Base-by-base conservation (phyloP, 2,888 invertebrate species). In the Ptilodon capucinus region DNA sequence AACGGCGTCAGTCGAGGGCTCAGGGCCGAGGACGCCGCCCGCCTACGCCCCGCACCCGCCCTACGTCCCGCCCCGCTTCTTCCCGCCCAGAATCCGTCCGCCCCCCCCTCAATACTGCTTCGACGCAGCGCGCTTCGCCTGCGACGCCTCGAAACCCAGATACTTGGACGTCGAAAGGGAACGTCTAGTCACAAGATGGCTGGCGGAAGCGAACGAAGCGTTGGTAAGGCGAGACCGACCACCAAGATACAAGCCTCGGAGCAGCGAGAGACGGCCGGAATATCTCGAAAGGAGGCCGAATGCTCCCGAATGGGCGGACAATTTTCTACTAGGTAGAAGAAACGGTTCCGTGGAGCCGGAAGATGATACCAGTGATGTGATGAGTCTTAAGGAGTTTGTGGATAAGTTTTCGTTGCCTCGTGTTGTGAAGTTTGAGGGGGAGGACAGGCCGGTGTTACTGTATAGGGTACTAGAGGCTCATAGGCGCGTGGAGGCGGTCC, bases 391-490 rank as follows among this genome's bases (percentile, higher is more conserved):
- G 63, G 93, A 93, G 66, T 93, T 93, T 74, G 87, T 93, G 68
- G 93, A 93, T 68, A 90, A 92, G 79, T 93, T 93, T 70, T 92
- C 93, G 19, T 76, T 93, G 57, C 93, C 93, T 4, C 85, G 93
- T 49, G 92, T 93, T 19, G 93, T 93, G 61, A 84, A 90, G 66
- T 87, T 93, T 32, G 92, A 91, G 42, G 91, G 91, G 42, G 87
- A 90, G 58, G 92, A 92, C 51, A 91, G 92, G 72, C 92, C 94
- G 46, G 87, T 94, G 76, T 83, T 94, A 57, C 78, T 94, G 71
- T 94, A 93, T 71, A 87, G 93, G 63, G 93, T 93, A 61, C 84
- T 94, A 67, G 92, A 93, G 66, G 93, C 93, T 51, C 93, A 93
- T 66, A 88, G 93, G 71, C 90, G 94, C 64, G 93, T 94, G 56